Evolutionary conservation across 64 coral and sea anemone species (phyloP).

Genomic region (Dendronephthya gigantea): DNA sequence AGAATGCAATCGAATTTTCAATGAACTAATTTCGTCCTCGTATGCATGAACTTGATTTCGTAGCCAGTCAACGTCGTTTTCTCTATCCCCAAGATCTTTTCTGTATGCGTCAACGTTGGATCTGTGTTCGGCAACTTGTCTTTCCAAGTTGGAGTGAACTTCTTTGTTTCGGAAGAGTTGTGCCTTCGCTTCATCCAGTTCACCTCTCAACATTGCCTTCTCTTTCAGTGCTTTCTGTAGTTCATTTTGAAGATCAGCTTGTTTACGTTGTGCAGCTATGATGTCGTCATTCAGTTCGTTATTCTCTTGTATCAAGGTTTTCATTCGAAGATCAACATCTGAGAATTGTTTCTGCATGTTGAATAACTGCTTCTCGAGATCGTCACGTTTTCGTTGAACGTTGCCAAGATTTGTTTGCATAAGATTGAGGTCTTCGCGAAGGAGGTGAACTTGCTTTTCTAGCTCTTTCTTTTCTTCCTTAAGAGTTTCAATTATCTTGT

Average conservation of each 20-base stretch:
- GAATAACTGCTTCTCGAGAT: slow-evolving; percentile 64
- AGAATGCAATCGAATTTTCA: slow-evolving; percentile 51
- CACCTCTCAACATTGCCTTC: slow-evolving; percentile 50
- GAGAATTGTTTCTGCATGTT: slow-evolving; percentile 56
- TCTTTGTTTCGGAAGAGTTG: slow-evolving; percentile 57
- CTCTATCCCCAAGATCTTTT: slow-evolving; percentile 55
- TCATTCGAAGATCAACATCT: slow-evolving; percentile 57
- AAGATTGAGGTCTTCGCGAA: slow-evolving; percentile 57
- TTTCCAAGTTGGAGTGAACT: slow-evolving; percentile 42
- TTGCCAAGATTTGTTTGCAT: slow-evolving; percentile 55
- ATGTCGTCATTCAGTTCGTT: slow-evolving; percentile 91
- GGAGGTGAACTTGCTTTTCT: slow-evolving; percentile 64
- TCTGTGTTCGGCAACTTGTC: slow-evolving; percentile 53
- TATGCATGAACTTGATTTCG: slow-evolving; percentile 50
- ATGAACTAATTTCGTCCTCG: slow-evolving; percentile 63
- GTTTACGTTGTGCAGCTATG: slow-evolving; percentile 65
- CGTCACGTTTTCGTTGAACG: slow-evolving; percentile 69
- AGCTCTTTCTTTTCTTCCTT: slow-evolving; percentile 64
- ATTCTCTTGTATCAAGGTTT: slow-evolving; percentile 69
- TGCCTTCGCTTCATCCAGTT: slow-evolving; percentile 67
- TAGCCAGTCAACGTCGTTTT: slow-evolving; percentile 58
- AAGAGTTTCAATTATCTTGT: slow-evolving; percentile 61
- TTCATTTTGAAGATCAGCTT: slow-evolving; percentile 61
- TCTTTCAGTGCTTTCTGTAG: slow-evolving; percentile 66
- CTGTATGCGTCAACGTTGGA: slow-evolving; percentile 46